phyloP scores from a whole-genome alignment of 2,113 vertebrate species.

The Aphelocoma coerulescens region DNA sequence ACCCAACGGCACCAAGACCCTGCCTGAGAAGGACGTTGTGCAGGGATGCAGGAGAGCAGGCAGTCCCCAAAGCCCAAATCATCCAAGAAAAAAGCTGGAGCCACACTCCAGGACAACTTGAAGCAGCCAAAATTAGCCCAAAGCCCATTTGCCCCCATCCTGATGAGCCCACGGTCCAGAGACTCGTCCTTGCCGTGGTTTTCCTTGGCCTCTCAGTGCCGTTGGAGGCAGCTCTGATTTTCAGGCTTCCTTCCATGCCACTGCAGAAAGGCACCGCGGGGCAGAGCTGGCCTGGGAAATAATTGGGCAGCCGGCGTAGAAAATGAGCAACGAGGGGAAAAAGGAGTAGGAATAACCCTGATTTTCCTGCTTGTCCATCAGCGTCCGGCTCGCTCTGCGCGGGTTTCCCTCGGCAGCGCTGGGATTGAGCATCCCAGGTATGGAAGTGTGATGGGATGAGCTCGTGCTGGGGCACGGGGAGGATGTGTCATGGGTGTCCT shows the following conservation, averaged over 20 bases:
- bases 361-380: not conserved
- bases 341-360: not conserved
- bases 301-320: not conserved
- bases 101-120: not conserved
- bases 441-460: not conserved
- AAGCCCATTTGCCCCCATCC: not conserved
- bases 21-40: not conserved
- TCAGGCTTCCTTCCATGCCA: not conserved
- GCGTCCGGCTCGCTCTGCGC: fast-evolving
- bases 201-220: not conserved
- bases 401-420: fast-evolving
- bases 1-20: fast-evolving
- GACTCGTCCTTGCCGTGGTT: not conserved
- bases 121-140: not conserved
- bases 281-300: not conserved
- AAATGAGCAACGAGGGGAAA: not conserved
- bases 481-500: fast-evolving
- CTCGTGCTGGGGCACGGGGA: fast-evolving
- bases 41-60: not conserved
- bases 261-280: not conserved
- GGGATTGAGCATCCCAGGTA: not conserved
- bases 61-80: not conserved
- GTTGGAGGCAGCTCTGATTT: not conserved
- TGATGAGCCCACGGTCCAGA: not conserved
- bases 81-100: not conserved